A percentile compares a stretch with the other conserved stretches of the same genome.
phyloP scores from a whole-genome alignment of 1,140 invertebrate genomes.

The Sinonovacula constricta region DNA sequence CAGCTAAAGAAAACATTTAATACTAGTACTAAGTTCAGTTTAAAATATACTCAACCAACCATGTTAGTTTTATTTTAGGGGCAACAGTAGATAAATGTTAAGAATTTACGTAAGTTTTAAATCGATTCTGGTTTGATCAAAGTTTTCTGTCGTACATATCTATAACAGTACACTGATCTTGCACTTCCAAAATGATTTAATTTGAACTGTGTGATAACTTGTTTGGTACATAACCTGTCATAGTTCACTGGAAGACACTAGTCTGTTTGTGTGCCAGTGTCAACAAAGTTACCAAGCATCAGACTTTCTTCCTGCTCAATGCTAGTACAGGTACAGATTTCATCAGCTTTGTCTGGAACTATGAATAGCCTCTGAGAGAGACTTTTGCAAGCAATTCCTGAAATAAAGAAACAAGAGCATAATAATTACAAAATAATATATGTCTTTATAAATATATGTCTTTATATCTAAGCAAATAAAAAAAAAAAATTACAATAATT shows the following conservation, averaged over 20 bases:
- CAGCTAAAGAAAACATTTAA: too few relatives aligned
- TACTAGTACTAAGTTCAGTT: too few relatives aligned
- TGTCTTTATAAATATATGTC: too few relatives aligned
- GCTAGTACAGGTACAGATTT: not conserved
- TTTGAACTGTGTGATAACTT: not conserved
- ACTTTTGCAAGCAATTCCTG: slow-evolving; percentile 1
- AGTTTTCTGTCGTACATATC: not conserved
- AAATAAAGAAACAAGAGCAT: too few relatives aligned
- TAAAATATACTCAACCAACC: too few relatives aligned
- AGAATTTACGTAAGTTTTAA: not conserved
- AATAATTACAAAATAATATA: too few relatives aligned
- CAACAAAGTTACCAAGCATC: not conserved
- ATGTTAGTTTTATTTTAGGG: too few relatives aligned
- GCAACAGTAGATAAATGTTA: too few relatives aligned
- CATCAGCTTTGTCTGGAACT: not conserved
- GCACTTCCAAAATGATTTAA: not conserved
- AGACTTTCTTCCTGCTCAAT: not conserved
- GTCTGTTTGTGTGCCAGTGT: not conserved
- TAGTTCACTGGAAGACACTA: slow-evolving; percentile 2
- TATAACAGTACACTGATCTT: not conserved
- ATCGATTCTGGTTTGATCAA: not conserved
- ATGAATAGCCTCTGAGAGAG: not conserved
- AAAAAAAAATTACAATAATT: too few relatives aligned
- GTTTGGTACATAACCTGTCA: not conserved
- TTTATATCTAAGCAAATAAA: too few relatives aligned